Conservation (phyloP, 64 coral and sea anemone species). For the Montipora efflorescens region DNA sequence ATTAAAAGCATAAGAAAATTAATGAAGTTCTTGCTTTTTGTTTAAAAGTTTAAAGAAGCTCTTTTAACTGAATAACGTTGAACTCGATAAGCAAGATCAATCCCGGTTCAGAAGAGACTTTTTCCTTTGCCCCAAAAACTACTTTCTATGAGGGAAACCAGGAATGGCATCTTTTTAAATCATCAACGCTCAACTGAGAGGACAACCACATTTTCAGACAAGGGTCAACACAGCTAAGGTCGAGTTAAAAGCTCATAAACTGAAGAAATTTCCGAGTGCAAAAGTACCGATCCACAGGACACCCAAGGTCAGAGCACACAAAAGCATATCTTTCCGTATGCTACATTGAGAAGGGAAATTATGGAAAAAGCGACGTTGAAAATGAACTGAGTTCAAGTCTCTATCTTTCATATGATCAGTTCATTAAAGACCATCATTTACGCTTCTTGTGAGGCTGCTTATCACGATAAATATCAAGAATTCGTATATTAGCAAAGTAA, state of each 20-base stretch:
- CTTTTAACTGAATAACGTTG: background rate
- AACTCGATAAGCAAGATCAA: background rate
- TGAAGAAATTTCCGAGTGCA: background rate
- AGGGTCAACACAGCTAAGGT: background rate
- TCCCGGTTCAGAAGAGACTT: background rate
- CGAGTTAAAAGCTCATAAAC: background rate
- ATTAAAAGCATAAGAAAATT: background rate
- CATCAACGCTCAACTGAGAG: background rate
- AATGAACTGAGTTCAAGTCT: background rate
- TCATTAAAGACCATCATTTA: background rate
- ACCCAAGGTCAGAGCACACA: background rate
- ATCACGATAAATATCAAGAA: too few species aligned
- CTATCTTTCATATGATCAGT: background rate
- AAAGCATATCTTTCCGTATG: background rate
- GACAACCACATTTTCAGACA: background rate
- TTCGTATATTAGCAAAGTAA: too few species aligned
- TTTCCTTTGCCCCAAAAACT: background rate
- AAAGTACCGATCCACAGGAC: background rate
- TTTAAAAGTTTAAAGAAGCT: background rate
- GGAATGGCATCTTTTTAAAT: background rate
- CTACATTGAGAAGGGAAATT: too few species aligned
- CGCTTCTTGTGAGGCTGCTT: background rate
- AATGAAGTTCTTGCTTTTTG: background rate
- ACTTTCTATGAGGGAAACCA: background rate
- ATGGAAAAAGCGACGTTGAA: background rate